Evolutionary conservation across 2,888 invertebrate species (phyloP), one percentile per base, ranked within the genome.

Genomic region (Eristalis tenax): DNA sequence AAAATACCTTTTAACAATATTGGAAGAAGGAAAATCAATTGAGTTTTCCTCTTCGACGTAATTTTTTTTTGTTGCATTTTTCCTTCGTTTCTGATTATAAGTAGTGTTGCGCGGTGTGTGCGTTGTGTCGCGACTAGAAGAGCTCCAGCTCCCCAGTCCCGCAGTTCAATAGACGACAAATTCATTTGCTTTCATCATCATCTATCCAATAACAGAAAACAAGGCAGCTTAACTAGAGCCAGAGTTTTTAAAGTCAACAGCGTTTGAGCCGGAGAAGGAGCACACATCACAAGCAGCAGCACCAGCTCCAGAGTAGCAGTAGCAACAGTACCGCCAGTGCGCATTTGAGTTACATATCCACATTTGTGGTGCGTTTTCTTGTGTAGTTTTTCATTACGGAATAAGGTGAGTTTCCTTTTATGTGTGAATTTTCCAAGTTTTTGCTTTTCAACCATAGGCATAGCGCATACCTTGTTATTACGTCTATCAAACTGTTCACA

Each of bases 391-490:
- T 81, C 77, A 86, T 82, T 86, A 82, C 86, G 82, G 86, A 86
- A 82, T 86, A 86, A 78, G 86, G 86, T 86, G 86, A 86, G 86
- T 86, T 86, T 86, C 86, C 86, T 86, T 86, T 86, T 86, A 86
- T 82, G 86, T 86, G 78, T 78, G 82, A 86, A 86, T 82, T 82
- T 86, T 86, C 75, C 78, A 65, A 86, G 78, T 82, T 86, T 86
- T 82, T 82, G 74, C 81, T 86, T 66, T 56, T 78, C 18, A 63
- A 78, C 56, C 80, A 70, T 70, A 79, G 64, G 38, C 74, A 59
- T 77, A 59, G 73, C 73, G 63, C 32, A 70, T 57, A 69, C 77
- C 82, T 78, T 75, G 71, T 79, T 86, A 82, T 86, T 86, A 82
- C 82, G 86, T 82, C 86, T 65, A 70, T 82, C 74, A 78, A 78